Base-by-base conservation (phyloP, 1,140 invertebrate genomes). In the Lepidurus arcticus region DNA sequence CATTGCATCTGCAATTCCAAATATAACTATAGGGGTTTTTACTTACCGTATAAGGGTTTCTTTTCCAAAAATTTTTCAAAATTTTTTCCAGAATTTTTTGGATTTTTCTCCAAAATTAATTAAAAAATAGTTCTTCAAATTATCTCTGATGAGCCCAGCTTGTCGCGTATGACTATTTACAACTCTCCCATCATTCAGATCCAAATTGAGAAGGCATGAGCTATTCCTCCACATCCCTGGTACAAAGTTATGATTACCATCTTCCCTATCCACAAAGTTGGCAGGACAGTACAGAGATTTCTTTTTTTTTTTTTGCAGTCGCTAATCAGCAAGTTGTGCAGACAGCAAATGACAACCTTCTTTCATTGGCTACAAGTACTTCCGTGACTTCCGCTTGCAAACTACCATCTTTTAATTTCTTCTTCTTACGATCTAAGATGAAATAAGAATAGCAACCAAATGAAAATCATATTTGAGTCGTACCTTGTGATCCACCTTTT, bases 51-150 rank as follows among this genome's bases (percentile, higher is more conserved):
- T n/a, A n/a, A n/a, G n/a, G n/a, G n/a, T n/a, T n/a, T n/a, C n/a
- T n/a, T n/a, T n/a, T n/a, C n/a, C n/a, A n/a, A n/a, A n/a, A n/a
- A n/a, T n/a, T n/a, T n/a, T n/a, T n/a, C n/a, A n/a, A n/a, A n/a
- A n/a, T n/a, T n/a, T n/a, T n/a, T n/a, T n/a, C n/a, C n/a, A n/a
- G n/a, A n/a, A n/a, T n/a, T n/a, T n/a, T n/a, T n/a, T n/a, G n/a
- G n/a, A n/a, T n/a, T n/a, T n/a, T n/a, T n/a, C n/a, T n/a, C 74
- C 74, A 34, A 43, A 34, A 11, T 75, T 24, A 11, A 24, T 43
- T 43, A 43, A 43, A 13, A 76, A 76, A 45, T 76, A 76, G 75
- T 76, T 44, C 44, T 76, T 76, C 34, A 76, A 76, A 42, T 24
- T 43, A 76, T 44, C 43, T 10, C 75, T 21, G 75, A 76, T n/a